A percentile compares a stretch with the other conserved stretches of the same genome.
These are phyloP conservation scores for Nansenia antarctica DNA, from an alignment of 2,113 vertebrate species.

Conservation along the genomic window DNA sequence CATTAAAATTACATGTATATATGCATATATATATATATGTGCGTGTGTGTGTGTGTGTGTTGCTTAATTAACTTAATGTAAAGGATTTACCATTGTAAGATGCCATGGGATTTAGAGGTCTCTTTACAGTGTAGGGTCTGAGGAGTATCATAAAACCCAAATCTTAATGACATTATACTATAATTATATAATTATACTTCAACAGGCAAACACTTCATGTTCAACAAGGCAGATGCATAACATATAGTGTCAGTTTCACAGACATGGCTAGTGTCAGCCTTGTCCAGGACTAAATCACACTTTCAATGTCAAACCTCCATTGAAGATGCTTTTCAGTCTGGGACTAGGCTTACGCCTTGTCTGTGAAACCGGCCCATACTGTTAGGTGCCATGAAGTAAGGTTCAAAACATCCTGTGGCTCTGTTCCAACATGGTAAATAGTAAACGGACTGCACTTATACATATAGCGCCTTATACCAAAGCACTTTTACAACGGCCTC, in stretches of 20 bases:
- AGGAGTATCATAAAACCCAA: neutral
- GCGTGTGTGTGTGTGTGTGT: neutral
- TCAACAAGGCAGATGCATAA: too few species aligned
- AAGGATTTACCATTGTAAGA: conserved; percentile 72
- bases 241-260: too few species aligned
- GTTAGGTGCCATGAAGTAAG: too few species aligned
- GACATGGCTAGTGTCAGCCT: too few species aligned
- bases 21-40: neutral
- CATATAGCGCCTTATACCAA: neutral
- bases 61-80: neutral
- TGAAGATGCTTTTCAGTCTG: too few species aligned
- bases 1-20: conserved; percentile 7
- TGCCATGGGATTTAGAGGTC: conserved; percentile 79
- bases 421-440: too few species aligned
- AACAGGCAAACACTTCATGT: neutral
- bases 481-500: neutral
- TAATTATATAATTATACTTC: too few species aligned
- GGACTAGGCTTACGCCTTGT: too few species aligned
- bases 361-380: too few species aligned
- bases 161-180: neutral
- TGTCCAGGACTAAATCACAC: too few species aligned
- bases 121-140: conserved; percentile 86
- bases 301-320: too few species aligned
- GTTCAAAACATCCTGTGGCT: too few species aligned
- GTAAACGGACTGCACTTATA: neutral